A percentile compares a stretch with the other conserved stretches of the same genome.
phyloP scores from a whole-genome alignment of 2,113 vertebrate genomes.

The Eudyptes chrysolophus region DNA sequence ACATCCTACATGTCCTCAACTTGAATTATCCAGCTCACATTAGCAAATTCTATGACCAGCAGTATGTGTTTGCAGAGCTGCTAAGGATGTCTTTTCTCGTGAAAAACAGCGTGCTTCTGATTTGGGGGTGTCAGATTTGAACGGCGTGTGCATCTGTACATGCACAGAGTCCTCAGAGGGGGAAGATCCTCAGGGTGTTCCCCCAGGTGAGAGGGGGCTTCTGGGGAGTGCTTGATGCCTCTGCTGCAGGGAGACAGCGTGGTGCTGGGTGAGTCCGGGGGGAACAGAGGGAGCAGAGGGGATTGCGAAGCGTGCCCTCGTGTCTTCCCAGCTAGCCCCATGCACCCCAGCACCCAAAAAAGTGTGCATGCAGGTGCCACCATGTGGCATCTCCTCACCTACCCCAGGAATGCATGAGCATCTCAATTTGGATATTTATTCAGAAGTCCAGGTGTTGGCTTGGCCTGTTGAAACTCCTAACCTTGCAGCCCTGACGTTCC shows the following conservation, averaged over 20 bases:
- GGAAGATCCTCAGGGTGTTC: not conserved
- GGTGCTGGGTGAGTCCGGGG: not conserved
- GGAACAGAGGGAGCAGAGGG: not conserved
- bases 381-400: not conserved
- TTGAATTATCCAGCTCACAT: not conserved
- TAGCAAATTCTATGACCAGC: not conserved
- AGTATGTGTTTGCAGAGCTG: not conserved
- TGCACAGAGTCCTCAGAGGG: not conserved
- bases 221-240: not conserved
- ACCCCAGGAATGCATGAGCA: not conserved
- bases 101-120: accelerated
- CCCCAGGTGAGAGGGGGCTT: not conserved
- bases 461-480: not conserved
- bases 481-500: not conserved
- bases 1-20: not conserved
- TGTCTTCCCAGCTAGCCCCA: not conserved
- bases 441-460: not conserved
- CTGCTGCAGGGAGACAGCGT: not conserved
- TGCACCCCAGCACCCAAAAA: not conserved
- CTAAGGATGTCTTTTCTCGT: not conserved
- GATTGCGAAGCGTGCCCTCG: not conserved
- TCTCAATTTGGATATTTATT: not conserved
- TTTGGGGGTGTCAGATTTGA: not conserved
- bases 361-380: not conserved
- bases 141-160: accelerated